phyloP scores from a whole-genome alignment of 2,797 vertebrate genomes.

The Lepus townsendii region DNA sequence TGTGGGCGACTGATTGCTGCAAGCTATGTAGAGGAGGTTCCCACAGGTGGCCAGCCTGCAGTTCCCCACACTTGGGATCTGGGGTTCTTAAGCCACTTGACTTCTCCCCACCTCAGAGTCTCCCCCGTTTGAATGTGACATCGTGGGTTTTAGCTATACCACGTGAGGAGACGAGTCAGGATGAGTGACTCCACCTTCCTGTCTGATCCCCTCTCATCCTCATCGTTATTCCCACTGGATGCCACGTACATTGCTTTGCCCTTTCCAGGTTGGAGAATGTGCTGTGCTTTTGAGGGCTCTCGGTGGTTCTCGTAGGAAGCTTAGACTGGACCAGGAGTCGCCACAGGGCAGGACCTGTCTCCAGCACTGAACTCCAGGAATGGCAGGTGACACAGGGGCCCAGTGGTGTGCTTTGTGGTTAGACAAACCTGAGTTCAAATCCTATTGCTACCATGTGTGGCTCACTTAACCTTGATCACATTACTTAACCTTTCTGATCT shows the following conservation, averaged over 20 bases:
- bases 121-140: background rate
- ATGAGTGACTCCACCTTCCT: background rate
- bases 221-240: background rate
- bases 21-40: no score
- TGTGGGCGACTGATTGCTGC: no score
- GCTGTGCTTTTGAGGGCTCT: background rate
- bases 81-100: background rate
- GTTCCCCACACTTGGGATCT: background rate
- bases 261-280: conserved; percentile 35
- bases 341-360: background rate
- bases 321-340: background rate
- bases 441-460: background rate
- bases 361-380: background rate
- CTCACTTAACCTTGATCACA: background rate
- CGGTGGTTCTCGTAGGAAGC: background rate
- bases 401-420: background rate
- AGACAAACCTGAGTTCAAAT: background rate
- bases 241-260: background rate
- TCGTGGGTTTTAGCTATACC: background rate
- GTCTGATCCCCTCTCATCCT: conserved; percentile 6
- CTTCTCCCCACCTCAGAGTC: background rate
- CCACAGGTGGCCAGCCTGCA: no score
- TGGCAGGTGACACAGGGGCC: background rate
- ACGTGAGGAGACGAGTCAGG: background rate
- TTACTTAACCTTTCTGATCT: background rate